Evolutionary conservation across 2,888 invertebrate species (phyloP).

Genomic region (Scrobipalpa atriplicella): DNA sequence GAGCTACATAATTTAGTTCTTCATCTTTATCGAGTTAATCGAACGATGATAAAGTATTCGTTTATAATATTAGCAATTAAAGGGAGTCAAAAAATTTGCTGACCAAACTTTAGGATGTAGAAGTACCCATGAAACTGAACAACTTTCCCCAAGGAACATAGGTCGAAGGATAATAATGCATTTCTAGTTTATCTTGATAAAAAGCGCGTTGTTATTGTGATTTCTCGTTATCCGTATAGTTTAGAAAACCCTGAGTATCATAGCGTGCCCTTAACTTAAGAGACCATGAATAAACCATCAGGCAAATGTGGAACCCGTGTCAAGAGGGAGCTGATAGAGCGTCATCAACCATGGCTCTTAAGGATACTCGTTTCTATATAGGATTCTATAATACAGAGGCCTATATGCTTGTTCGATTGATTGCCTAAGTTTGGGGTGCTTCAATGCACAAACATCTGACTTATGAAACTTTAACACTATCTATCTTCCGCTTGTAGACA

Average conservation of each 20-base stretch:
- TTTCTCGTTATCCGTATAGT: neutral
- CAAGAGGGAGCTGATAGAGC: neutral
- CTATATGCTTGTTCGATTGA: neutral
- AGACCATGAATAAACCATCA: constrained; percentile 25
- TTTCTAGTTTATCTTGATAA: neutral
- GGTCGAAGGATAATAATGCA: no score
- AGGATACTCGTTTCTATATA: neutral
- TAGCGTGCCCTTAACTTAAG: constrained; percentile 13
- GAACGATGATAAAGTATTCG: no score
- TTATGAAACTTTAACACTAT: no score
- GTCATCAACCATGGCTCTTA: neutral
- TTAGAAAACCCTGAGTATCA: neutral
- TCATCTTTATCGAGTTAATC: no score
- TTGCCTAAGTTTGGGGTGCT: neutral
- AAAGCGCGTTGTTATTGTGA: neutral
- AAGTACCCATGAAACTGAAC: no score
- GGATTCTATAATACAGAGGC: neutral
- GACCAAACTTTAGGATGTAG: no score
- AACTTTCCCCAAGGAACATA: no score
- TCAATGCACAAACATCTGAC: no score
- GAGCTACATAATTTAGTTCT: no score
- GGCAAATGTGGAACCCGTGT: constrained; percentile 22
- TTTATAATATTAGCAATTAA: no score
- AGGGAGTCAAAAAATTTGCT: no score
- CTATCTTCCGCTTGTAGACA: no score